These are phyloP conservation scores for Enteromius radiatus DNA, from an alignment of 2,797 vertebrate species.

Conservation along the genomic window DNA sequence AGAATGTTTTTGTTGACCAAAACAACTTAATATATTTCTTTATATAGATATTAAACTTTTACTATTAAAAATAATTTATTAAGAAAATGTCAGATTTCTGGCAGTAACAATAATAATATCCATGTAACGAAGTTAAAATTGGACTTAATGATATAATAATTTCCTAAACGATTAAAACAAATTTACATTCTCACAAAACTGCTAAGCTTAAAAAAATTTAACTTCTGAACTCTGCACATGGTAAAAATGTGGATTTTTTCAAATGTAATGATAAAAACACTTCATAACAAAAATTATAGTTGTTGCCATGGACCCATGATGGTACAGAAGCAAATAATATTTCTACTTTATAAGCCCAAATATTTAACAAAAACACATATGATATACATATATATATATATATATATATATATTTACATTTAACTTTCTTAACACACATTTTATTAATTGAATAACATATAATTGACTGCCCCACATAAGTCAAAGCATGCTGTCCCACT, in stretches of 20 bases:
- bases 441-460: no score
- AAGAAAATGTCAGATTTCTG: neutral
- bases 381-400: no score
- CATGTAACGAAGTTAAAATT: neutral
- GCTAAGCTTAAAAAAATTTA: neutral
- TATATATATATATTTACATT: no score
- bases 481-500: neutral
- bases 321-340: no score
- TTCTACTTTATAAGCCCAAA: no score
- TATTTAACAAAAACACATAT: no score
- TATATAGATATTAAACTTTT: no score
- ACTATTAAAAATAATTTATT: neutral
- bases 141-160: neutral
- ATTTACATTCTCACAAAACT: neutral
- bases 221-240: neutral
- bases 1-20: neutral
- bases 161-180: neutral
- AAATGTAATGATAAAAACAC: neutral
- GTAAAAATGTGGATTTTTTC: neutral
- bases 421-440: no score
- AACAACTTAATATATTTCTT: neutral
- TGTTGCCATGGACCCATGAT: fast-evolving
- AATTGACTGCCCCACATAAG: neutral
- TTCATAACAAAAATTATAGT: neutral
- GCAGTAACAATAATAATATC: neutral